phyloP scores from a whole-genome alignment of 1,140 invertebrate genomes.

The Pissodes strobi region DNA sequence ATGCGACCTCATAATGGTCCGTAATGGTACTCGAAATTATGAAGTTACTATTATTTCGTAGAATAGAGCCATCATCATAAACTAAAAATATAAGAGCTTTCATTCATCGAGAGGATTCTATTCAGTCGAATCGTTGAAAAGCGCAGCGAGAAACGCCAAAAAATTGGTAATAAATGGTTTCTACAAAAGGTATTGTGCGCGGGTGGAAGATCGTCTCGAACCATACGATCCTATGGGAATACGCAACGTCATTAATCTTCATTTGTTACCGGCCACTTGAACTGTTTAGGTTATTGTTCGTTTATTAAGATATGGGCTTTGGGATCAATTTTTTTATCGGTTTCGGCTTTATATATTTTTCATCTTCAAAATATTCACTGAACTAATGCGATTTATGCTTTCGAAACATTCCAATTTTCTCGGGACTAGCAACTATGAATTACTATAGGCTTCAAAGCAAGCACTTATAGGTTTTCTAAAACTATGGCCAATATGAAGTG shows the following conservation, averaged over 20 bases:
- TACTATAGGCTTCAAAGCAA: too few relatives aligned
- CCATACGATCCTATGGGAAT: slow-evolving; percentile 45
- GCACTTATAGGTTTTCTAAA: too few relatives aligned
- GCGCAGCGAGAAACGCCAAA: slow-evolving; percentile 47
- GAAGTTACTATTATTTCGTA: slow-evolving; percentile 34
- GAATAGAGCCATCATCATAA: slow-evolving; percentile 40
- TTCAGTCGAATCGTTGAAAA: slow-evolving; percentile 34
- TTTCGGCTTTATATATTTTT: background rate
- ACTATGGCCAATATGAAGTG: too few relatives aligned
- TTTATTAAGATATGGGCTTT: slow-evolving; percentile 33
- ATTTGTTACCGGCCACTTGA: slow-evolving; percentile 52
- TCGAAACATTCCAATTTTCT: too few relatives aligned
- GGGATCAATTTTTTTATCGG: background rate
- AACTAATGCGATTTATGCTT: too few relatives aligned
- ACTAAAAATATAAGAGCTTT: slow-evolving; percentile 46
- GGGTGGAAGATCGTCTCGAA: slow-evolving; percentile 31
- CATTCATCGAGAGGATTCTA: slow-evolving; percentile 30
- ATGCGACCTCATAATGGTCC: slow-evolving; percentile 47
- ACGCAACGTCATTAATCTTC: slow-evolving; percentile 49
- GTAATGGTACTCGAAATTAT: slow-evolving; percentile 44
- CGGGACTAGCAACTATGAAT: too few relatives aligned
- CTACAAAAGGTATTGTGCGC: slow-evolving; percentile 39
- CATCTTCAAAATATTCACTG: background rate
- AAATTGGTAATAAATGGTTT: slow-evolving; percentile 46
- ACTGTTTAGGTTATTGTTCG: slow-evolving; percentile 47